phyloP scores from a whole-genome alignment of 2,113 vertebrate species.

The Scolopax mira region DNA sequence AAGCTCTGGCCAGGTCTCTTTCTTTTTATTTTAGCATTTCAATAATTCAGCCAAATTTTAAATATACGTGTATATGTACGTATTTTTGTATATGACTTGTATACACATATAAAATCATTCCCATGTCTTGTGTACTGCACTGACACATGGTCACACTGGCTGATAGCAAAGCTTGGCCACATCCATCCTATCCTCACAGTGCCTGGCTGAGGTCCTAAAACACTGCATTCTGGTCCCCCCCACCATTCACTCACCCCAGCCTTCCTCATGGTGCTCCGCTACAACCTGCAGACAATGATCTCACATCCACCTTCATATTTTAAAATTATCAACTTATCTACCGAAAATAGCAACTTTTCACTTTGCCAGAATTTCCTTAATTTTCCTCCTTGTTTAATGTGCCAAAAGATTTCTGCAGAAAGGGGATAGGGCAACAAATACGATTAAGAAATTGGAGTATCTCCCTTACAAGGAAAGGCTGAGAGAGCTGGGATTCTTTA shows the following conservation, averaged over 20 bases:
- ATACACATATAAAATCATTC: neutral
- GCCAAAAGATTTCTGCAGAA: neutral
- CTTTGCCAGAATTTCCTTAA: neutral
- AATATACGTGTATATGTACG: too few relatives aligned
- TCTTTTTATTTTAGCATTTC: neutral
- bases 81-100: neutral
- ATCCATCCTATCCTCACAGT: neutral
- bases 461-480: too few relatives aligned
- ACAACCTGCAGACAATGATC: neutral
- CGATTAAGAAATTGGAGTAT: too few relatives aligned
- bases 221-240: rapidly evolving
- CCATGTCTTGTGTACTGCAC: neutral
- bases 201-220: neutral
- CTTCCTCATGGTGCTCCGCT: neutral
- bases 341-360: neutral
- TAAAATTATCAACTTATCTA: neutral
- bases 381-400: neutral
- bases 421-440: too few relatives aligned
- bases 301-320: neutral
- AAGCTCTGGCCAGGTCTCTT: neutral
- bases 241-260: neutral
- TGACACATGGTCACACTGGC: neutral
- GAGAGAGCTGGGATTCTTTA: too few relatives aligned
- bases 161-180: neutral
- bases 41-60: neutral